Base-by-base conservation (phyloP, 2,888 invertebrate genomes). In the Noctua fimbriata region DNA sequence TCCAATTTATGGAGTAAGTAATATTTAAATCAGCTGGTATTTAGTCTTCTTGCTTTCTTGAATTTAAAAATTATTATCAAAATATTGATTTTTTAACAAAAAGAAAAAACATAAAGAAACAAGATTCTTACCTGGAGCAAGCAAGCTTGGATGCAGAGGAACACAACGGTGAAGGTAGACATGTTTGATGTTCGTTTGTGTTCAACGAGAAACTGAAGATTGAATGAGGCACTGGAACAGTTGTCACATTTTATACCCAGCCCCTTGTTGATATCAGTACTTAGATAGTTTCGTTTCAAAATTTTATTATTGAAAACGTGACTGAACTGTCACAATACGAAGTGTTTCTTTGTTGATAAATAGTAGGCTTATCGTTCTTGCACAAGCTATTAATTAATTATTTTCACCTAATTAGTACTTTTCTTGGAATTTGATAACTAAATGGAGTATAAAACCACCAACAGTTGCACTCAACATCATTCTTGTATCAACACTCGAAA, bases 141-240 rank as follows among this genome's bases (percentile, higher is more conserved):
- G 58, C 58, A 58, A n/a, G 58, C 58, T 58, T 58, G 58, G 14
- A 58, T 58, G 58, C 58, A 58, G 6, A 58, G 4, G n/a, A 58
- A 12, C 6, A 58, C 58, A n/a, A 86, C 60, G 47, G 81, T 67
- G 73, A 83, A 83, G 69, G 79, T 69, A 74, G 79, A 78, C 86
- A 86, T 86, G 78, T 74, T 84, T 73, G 47, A 77, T 74, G 70
- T 77, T 72, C 32, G 47, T 78, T 52, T 69, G n/a, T 58, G n/a
- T n/a, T 58, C n/a, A 58, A 58, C 58, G n/a, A 58, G 14, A 58
- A 58, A n/a, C n/a, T 58, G 58, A 58, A 12, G 58, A 58, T n/a
- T 58, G 58, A 58, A 58, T 58, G n/a, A n/a, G 1, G 58, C 14
- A 58, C 14, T 58, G n/a, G 58, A 58, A n/a, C n/a, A 58, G 14